A percentile compares a stretch with the other conserved stretches of the same genome.
Evolutionary conservation across 2,113 vertebrate genomes (phyloP).

Genomic region (Stigmatopora argus): DNA sequence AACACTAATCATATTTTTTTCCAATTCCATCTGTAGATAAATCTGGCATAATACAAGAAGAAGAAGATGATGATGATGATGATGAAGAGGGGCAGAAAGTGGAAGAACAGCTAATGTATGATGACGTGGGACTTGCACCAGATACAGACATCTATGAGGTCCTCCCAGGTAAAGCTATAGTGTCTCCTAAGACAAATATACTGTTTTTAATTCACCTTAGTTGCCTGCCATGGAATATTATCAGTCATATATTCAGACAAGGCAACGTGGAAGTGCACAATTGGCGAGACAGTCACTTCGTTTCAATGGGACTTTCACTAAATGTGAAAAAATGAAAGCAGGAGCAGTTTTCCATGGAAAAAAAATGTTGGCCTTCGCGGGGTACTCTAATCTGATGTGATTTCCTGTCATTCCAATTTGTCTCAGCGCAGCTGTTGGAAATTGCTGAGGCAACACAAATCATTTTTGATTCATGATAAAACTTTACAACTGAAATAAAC

Average conservation of each 20-base stretch:
- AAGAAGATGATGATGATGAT: slow-evolving; percentile 73
- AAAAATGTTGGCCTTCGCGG: not conserved
- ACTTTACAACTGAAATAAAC: not conserved
- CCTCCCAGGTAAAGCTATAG: slow-evolving; percentile 76
- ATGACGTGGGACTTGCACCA: slow-evolving; percentile 72
- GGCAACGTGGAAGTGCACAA: not conserved
- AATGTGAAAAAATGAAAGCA: not conserved
- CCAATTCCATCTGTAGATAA: slow-evolving; percentile 59
- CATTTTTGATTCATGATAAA: slow-evolving; percentile 4
- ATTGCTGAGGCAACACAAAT: not conserved
- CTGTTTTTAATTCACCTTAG: not conserved
- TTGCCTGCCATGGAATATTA: not conserved
- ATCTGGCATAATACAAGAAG: slow-evolving; percentile 75
- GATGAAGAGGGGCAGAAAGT: slow-evolving; percentile 75
- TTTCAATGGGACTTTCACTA: not conserved
- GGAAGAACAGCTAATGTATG: slow-evolving; percentile 73
- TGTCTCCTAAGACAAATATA: not conserved
- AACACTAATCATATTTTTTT: not conserved
- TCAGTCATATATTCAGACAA: not conserved
- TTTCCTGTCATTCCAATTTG: not conserved
- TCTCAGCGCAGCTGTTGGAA: not conserved
- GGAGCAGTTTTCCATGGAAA: not conserved
- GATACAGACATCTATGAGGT: slow-evolving; percentile 88
- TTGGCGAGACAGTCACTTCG: not conserved
- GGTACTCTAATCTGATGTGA: not conserved